Evolutionary conservation across 2,113 vertebrate species (phyloP).

Genomic region (Machaerirhynchus nigripectus): DNA sequence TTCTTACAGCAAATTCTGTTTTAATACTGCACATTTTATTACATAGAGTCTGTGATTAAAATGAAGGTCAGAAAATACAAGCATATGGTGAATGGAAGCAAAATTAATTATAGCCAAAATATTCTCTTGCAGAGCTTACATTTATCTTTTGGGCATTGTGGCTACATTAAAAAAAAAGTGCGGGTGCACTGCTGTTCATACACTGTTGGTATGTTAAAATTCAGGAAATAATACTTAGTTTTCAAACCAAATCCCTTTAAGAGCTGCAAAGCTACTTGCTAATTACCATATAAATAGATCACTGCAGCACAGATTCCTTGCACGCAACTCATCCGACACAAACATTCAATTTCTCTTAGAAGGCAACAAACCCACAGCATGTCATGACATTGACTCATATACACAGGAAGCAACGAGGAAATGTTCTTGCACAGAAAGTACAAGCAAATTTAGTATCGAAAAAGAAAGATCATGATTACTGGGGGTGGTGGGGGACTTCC

Average conservation of each 20-base stretch:
- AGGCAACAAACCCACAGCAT: neutral
- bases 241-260: constrained; percentile 66
- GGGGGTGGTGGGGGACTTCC: neutral
- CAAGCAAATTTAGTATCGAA: neutral
- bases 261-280: constrained; percentile 60
- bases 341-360: neutral
- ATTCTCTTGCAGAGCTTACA: neutral
- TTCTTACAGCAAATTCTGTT: neutral
- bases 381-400: neutral
- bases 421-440: neutral
- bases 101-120: constrained; percentile 61
- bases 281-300: constrained; percentile 66
- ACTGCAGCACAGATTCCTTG: constrained; percentile 38
- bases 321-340: constrained; percentile 33
- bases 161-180: neutral
- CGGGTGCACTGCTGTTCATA: constrained; percentile 31
- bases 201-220: constrained; percentile 35
- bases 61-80: constrained; percentile 46
- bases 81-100: constrained; percentile 41
- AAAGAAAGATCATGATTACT: neutral
- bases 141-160: constrained; percentile 62
- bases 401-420: neutral
- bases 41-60: constrained; percentile 29
- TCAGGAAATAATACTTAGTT: constrained; percentile 32
- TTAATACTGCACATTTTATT: constrained; percentile 27